Evolutionary conservation across 2,888 invertebrate species (phyloP), one percentile per base, ranked within the genome.

Genomic region (Tethea ocularis): DNA sequence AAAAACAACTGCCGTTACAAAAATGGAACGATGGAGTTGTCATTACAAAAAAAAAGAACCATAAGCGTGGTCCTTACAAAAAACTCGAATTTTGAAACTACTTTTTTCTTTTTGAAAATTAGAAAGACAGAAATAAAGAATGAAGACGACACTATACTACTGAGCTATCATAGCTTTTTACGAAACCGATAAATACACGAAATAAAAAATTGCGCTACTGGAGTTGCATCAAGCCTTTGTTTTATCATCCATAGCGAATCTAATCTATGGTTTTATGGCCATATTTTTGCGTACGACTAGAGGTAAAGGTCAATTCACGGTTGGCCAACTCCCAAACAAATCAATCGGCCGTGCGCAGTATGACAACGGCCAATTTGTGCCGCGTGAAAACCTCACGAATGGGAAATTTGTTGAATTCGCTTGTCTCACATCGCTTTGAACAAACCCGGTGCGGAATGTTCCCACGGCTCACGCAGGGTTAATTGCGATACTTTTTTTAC

Each of bases 331-430:
- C 59, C 51, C 53, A 38, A 57, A 63, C 61, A 64, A 70, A 71
- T 69, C 69, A 67, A 66, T 67, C 56, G 51, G 29, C 52, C 56
- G 52, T 61, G 57, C 59, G 41, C 59, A 51, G 62, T 62, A 62
- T 63, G 67, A 69, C 63, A 70, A 68, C 60, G 62, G 63, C 63
- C 68, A 70, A 72, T 71, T 69, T 64, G 64, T 62, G 52, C 63
- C 61, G 60, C 60, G 63, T 52, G 62, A 60, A 41, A 63, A 62
- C 65, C 56, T 57, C 72, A 74, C 75, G 69, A 72, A 58, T 64
- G 57, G 57, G 63, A 59, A 66, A 67, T 69, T 64, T 65, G 66
- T 63, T 61, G 57, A 63, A 63, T 63, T 63, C 56, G 58, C 52
- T 38, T 65, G 65, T 67, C 68, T 69, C 66, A 68, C 62, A 62